A percentile compares a stretch with the other conserved stretches of the same genome.
Evolutionary conservation across 2,888 invertebrate species (phyloP).

Genomic region (Alcis repandata): DNA sequence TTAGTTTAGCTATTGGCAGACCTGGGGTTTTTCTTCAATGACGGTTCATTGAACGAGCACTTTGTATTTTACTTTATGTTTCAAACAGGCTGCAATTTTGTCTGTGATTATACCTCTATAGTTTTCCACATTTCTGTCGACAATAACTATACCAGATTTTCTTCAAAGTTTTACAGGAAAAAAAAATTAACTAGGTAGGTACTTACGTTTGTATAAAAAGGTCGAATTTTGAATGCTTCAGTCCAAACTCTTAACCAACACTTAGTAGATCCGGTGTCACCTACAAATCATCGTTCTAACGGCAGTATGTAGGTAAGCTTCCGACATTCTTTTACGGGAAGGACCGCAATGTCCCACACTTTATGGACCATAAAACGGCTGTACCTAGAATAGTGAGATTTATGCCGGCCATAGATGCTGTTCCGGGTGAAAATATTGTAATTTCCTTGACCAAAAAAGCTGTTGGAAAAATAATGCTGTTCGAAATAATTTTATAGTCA

Average conservation of each 20-base stretch:
- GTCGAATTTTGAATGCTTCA: not conserved
- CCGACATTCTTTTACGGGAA: slow-evolving; percentile 23
- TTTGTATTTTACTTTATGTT: no score
- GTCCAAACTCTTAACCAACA: not conserved
- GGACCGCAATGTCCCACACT: slow-evolving; percentile 14
- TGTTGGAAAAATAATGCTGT: not conserved
- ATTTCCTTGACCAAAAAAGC: not conserved
- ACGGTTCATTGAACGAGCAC: no score
- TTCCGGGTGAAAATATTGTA: slow-evolving; percentile 7
- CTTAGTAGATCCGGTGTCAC: slow-evolving; percentile 1
- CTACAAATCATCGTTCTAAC: slow-evolving; percentile 27
- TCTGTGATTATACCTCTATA: no score
- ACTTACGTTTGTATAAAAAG: no score
- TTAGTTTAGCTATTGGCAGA: no score
- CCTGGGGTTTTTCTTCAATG: no score
- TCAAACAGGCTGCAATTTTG: no score
- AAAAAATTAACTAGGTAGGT: no score
- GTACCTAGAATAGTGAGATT: slow-evolving; percentile 20
- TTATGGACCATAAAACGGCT: slow-evolving; percentile 29
- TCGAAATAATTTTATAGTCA: not conserved
- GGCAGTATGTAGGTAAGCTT: slow-evolving; percentile 24
- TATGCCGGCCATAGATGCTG: slow-evolving; percentile 15
- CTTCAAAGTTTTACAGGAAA: no score
- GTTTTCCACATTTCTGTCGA: no score
- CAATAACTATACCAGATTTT: no score